These are phyloP conservation scores for Vulpes lagopus DNA, from an alignment of 2,113 vertebrate genomes.

Conservation along the genomic window DNA sequence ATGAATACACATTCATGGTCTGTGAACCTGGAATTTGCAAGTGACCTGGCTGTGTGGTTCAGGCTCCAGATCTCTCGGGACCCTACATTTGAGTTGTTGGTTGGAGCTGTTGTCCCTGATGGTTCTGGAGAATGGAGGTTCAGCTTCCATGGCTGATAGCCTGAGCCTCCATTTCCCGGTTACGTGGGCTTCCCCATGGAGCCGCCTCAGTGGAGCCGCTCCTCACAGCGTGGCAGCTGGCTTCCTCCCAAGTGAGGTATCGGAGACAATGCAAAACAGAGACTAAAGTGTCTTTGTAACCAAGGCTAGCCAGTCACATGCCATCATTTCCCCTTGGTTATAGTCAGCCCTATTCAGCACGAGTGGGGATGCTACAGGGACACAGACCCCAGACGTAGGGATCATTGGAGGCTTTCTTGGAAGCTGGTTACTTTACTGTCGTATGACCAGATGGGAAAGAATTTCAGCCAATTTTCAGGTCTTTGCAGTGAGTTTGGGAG, in stretches of 20 bases:
- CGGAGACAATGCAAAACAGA: too few relatives aligned
- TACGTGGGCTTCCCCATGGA: not conserved
- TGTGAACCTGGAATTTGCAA: not conserved
- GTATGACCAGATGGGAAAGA: not conserved
- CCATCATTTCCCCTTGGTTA: not conserved
- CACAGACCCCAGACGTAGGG: too few relatives aligned
- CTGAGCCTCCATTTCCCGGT: too few relatives aligned
- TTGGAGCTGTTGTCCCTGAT: not conserved
- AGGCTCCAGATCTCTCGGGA: not conserved
- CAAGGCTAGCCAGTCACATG: not conserved
- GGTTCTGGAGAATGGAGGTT: too few relatives aligned
- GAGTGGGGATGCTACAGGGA: not conserved
- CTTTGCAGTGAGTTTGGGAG: not conserved
- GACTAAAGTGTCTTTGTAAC: accelerated
- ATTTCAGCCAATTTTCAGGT: not conserved
- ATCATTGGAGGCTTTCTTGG: too few relatives aligned
- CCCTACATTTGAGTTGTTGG: not conserved
- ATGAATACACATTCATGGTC: not conserved
- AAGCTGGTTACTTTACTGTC: not conserved
- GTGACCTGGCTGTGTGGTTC: too few relatives aligned
- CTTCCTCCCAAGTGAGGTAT: not conserved
- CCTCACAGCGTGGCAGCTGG: too few relatives aligned
- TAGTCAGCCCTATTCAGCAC: not conserved
- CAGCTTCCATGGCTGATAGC: not conserved
- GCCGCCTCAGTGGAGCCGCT: not conserved